These are phyloP conservation scores for Passer montanus DNA, from an alignment of 2,113 vertebrate genomes.

Conservation along the genomic window DNA sequence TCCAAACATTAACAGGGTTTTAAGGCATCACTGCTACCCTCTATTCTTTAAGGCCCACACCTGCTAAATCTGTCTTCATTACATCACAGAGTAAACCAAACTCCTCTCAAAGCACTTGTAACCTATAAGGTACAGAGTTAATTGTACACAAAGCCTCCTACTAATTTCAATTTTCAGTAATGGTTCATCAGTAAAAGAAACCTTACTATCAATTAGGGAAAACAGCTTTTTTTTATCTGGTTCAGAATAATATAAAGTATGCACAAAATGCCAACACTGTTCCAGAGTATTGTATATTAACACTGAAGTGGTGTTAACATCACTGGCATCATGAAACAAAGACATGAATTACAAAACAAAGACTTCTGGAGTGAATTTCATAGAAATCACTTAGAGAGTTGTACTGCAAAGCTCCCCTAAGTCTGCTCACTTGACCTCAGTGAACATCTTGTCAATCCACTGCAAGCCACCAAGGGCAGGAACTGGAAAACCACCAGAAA, in stretches of 20 bases:
- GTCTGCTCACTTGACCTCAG: not conserved
- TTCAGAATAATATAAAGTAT: not conserved
- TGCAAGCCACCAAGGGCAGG: not conserved
- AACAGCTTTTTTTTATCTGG: not conserved
- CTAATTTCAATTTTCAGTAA: not conserved
- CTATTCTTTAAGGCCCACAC: not conserved
- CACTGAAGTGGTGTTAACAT: not conserved
- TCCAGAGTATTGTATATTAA: not conserved
- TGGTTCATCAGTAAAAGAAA: not conserved
- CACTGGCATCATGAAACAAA: not conserved
- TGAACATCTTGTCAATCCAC: not conserved
- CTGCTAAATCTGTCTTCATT: not conserved
- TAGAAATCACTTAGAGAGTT: not conserved
- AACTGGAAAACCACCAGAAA: conserved; percentile 4
- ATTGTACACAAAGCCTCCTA: not conserved
- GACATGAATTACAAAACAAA: not conserved
- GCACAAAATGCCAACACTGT: not conserved
- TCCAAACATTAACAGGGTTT: not conserved
- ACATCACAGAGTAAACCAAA: not conserved
- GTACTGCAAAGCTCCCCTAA: not conserved
- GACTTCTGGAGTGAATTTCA: not conserved
- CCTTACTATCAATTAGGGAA: not conserved
- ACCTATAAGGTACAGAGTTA: not conserved
- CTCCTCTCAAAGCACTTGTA: not conserved
- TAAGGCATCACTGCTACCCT: accelerated